Percentiles rank a stretch among this genome's conserved stretches.
These are phyloP conservation scores for Cephonodes hylas DNA, from an alignment of 2,888 invertebrate genomes.

Conservation along the genomic window DNA sequence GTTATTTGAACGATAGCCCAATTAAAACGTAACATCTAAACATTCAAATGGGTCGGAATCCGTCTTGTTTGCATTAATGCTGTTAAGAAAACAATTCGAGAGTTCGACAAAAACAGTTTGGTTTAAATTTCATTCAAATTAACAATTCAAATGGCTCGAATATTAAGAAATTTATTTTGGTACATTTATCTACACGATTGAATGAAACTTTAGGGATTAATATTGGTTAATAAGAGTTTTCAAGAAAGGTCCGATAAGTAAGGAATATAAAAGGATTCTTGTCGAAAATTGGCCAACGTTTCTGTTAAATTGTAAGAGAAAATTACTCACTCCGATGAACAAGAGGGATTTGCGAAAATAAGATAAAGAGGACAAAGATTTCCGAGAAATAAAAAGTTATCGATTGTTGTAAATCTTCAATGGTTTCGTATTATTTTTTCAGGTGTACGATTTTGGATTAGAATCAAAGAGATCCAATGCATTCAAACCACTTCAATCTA, in stretches of 20 bases:
- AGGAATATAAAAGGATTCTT: not conserved
- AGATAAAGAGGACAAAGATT: not conserved
- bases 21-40: no score
- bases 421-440: not conserved
- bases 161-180: not conserved
- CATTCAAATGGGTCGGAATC: no score
- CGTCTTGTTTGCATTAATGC: not conserved
- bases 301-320: not conserved
- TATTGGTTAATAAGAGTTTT: not conserved
- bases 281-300: not conserved
- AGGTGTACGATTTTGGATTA: not conserved
- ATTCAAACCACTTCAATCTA: not conserved
- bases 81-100: not conserved
- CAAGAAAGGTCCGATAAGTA: not conserved
- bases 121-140: not conserved
- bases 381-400: not conserved
- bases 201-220: not conserved
- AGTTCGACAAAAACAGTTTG: not conserved
- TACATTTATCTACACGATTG: not conserved
- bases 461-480: not conserved
- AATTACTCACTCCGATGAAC: not conserved
- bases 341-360: not conserved
- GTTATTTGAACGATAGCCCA: no score
- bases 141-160: not conserved
- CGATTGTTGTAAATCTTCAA: not conserved